A percentile compares a stretch with the other conserved stretches of the same genome.
phyloP scores from a whole-genome alignment of 2,797 vertebrate genomes.

The Danio kyathit region DNA sequence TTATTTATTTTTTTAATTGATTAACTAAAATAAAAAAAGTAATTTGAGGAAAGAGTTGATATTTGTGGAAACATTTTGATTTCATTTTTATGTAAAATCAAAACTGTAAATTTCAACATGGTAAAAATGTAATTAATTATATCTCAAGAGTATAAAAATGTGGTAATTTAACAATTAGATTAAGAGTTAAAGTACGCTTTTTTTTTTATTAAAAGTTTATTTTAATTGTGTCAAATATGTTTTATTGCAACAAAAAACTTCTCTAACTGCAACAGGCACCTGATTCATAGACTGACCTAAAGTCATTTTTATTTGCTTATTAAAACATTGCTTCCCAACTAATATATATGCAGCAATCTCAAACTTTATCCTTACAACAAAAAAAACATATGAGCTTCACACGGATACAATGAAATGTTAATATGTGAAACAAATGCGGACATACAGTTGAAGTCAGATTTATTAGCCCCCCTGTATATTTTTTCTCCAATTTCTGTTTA shows the following conservation, averaged over 20 bases:
- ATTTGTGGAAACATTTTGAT: not conserved
- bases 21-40: not conserved
- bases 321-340: not conserved
- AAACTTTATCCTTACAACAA: not conserved
- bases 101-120: not conserved
- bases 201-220: too few relatives aligned
- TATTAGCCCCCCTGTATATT: too few relatives aligned
- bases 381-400: too few relatives aligned
- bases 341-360: not conserved
- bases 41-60: not conserved
- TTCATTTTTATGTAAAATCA: too few relatives aligned
- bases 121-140: not conserved
- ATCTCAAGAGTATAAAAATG: not conserved
- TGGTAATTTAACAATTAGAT: not conserved
- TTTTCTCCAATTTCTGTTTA: too few relatives aligned
- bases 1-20: too few relatives aligned
- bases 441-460: too few relatives aligned
- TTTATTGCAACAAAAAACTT: too few relatives aligned
- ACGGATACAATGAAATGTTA: too few relatives aligned
- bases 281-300: conserved; percentile 16
- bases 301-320: not conserved
- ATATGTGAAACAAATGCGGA: too few relatives aligned
- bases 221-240: too few relatives aligned
- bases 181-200: too few relatives aligned
- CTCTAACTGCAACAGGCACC: conserved; percentile 2